Conservation (phyloP, 2,797 vertebrate species). For the Crax fasciolata region DNA sequence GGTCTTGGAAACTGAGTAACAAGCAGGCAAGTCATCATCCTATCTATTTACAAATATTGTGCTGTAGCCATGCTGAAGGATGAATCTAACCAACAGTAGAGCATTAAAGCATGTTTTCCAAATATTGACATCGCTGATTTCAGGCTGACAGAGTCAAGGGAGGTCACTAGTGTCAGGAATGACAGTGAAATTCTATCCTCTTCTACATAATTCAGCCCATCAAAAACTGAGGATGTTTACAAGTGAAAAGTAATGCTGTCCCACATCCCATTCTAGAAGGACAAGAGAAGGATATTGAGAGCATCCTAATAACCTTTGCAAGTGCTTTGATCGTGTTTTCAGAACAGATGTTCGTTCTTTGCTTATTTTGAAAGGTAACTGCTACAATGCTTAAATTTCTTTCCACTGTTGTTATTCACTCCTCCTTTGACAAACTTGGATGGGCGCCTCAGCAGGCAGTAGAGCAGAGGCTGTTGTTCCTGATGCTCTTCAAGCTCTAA, state of each 20-base stretch:
- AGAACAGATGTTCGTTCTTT: not conserved
- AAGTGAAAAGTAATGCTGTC: not conserved
- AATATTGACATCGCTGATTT: conserved; percentile 17
- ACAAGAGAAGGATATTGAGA: not conserved
- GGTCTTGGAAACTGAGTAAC: not conserved
- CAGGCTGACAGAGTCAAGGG: not conserved
- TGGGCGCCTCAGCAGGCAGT: not conserved
- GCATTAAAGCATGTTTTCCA: not conserved
- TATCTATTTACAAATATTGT: not conserved
- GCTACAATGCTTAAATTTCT: not conserved
- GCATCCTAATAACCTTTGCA: not conserved
- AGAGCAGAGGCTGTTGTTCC: not conserved
- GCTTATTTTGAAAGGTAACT: conserved; percentile 9
- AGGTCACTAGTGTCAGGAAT: not conserved
- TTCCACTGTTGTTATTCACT: not conserved
- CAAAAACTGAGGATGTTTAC: not conserved
- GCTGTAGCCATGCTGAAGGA: not conserved
- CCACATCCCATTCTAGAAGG: not conserved
- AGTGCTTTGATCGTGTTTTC: not conserved
- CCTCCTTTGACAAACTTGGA: not conserved
- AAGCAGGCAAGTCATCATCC: not conserved
- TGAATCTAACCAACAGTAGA: not conserved
- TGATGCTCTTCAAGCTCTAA: not conserved
- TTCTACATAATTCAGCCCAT: not conserved
- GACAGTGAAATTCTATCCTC: not conserved